These are phyloP conservation scores for Oryzias celebensis DNA, from an alignment of 2,113 vertebrate genomes.

Conservation along the genomic window DNA sequence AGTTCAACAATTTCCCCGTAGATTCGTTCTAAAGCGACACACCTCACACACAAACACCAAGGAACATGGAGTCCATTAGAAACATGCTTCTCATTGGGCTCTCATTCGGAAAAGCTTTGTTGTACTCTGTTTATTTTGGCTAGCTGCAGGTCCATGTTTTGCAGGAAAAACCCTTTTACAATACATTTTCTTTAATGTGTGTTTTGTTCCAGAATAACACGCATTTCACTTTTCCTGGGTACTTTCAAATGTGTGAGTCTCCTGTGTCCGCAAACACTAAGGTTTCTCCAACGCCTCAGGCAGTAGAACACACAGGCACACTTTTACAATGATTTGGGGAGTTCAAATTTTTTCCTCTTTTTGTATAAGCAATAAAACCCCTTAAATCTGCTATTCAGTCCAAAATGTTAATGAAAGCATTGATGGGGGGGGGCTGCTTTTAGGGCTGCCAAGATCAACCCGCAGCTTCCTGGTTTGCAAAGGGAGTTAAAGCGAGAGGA, in stretches of 20 bases:
- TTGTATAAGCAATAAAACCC: constrained; percentile 79
- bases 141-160: constrained; percentile 29
- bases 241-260: constrained; percentile 29
- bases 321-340: constrained; percentile 87
- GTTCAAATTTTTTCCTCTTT: constrained; percentile 80
- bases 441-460: constrained; percentile 87
- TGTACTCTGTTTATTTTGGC: constrained; percentile 42
- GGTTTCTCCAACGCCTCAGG: constrained; percentile 43
- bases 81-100: too few relatives aligned
- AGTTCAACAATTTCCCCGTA: constrained; percentile 29
- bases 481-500: constrained; percentile 74
- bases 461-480: constrained; percentile 87
- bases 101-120: constrained; percentile 7
- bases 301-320: constrained; percentile 57
- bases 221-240: constrained; percentile 18
- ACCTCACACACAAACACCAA: too few relatives aligned
- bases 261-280: constrained; percentile 13
- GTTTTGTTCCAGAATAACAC: constrained; percentile 22
- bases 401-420: constrained; percentile 83
- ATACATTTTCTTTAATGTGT: constrained; percentile 17
- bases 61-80: too few relatives aligned
- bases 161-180: constrained; percentile 1
- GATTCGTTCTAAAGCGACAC: not conserved
- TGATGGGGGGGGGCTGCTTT: constrained; percentile 66
- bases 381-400: constrained; percentile 81